phyloP scores from a whole-genome alignment of 2,797 vertebrate genomes.

The Chloroceryle amazona region DNA sequence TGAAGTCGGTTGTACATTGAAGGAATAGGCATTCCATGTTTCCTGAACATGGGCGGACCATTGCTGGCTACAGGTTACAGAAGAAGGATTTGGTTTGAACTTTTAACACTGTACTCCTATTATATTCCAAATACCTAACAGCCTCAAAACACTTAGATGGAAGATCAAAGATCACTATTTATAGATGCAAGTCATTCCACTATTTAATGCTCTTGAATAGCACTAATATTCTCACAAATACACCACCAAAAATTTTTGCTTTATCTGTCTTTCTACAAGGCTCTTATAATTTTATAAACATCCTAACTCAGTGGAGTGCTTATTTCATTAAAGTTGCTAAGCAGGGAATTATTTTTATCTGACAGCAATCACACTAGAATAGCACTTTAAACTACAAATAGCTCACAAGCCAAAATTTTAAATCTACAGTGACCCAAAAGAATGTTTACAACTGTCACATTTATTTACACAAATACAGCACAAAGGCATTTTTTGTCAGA shows the following conservation, averaged over 20 bases:
- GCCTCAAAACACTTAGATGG: neutral
- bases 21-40: neutral
- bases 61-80: neutral
- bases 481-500: neutral
- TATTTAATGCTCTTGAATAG: neutral
- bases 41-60: neutral
- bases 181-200: neutral
- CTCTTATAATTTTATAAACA: neutral
- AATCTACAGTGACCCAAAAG: neutral
- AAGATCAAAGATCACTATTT: neutral
- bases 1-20: neutral
- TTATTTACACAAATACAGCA: constrained; percentile 24
- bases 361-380: neutral
- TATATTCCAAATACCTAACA: neutral
- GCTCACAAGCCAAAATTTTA: neutral
- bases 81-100: neutral
- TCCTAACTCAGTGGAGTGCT: neutral
- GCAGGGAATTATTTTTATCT: constrained; percentile 25
- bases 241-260: neutral
- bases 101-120: neutral
- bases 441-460: constrained; percentile 11
- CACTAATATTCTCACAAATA: neutral
- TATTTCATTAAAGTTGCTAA: neutral
- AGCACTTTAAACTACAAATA: constrained; percentile 14
- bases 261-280: neutral